A percentile compares a stretch with the other conserved stretches of the same genome.
phyloP scores from a whole-genome alignment of 2,113 vertebrate genomes.

The Odobenus rosmarus region DNA sequence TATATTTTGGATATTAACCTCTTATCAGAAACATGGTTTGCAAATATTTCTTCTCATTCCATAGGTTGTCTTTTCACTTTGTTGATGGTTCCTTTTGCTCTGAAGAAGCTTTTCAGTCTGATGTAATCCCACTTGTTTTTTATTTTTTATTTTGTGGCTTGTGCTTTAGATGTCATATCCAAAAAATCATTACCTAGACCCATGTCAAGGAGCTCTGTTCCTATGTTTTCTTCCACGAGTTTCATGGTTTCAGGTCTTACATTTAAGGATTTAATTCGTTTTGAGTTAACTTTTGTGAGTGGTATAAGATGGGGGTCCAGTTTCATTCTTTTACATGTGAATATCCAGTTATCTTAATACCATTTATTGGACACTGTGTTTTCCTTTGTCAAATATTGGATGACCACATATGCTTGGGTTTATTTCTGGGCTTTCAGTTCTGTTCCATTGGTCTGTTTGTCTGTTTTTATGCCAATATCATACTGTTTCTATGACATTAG shows the following conservation, averaged over 20 bases:
- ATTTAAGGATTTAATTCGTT: neutral
- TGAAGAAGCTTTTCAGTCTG: neutral
- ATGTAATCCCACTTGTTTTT: neutral
- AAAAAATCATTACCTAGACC: neutral
- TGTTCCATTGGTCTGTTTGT: neutral
- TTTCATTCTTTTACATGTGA: neutral
- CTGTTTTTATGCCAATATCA: neutral
- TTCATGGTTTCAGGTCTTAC: neutral
- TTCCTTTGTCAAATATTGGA: neutral
- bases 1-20: neutral
- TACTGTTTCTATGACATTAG: neutral
- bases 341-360: neutral
- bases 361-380: neutral
- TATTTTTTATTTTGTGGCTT: neutral
- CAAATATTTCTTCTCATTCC: neutral
- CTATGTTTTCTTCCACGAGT: neutral
- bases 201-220: neutral
- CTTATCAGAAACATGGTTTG: neutral
- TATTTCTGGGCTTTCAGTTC: neutral
- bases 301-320: neutral
- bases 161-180: neutral
- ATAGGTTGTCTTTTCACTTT: neutral
- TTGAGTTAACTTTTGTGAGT: neutral
- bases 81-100: neutral
- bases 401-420: neutral